phyloP scores from a whole-genome alignment of 30 jellyfish, hydroid and myxozoan genomes.

The Aurelia sp. region DNA sequence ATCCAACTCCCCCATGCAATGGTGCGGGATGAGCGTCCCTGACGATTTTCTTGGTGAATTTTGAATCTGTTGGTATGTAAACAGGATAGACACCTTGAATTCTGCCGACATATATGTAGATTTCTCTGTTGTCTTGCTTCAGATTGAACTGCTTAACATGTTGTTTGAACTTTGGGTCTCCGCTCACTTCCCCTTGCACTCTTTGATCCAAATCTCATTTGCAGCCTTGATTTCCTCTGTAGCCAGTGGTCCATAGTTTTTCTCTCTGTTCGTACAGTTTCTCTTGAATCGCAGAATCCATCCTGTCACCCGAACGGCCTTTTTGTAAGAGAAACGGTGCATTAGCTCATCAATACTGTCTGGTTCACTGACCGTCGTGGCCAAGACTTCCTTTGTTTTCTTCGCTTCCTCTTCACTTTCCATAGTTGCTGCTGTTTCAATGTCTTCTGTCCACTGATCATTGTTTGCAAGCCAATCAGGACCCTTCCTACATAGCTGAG shows the following conservation, averaged over 20 bases:
- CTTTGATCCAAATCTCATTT: slow-evolving; percentile 31
- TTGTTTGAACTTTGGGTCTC: slow-evolving; percentile 15
- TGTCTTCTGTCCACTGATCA: slow-evolving; percentile 43
- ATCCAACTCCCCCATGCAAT: slow-evolving; percentile 73
- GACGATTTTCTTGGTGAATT: slow-evolving; percentile 51
- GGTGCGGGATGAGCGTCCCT: slow-evolving; percentile 22
- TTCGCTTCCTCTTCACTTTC: slow-evolving; percentile 50
- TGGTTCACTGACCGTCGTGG: not conserved
- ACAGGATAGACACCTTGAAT: slow-evolving; percentile 71
- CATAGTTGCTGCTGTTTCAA: slow-evolving; percentile 11
- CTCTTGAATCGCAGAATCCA: slow-evolving; percentile 59
- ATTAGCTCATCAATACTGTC: slow-evolving; percentile 4
- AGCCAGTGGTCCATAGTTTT: slow-evolving; percentile 49
- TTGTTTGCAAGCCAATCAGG: slow-evolving; percentile 47
- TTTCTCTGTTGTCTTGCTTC: slow-evolving; percentile 29
- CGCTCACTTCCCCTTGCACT: slow-evolving; percentile 38
- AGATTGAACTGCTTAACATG: slow-evolving; percentile 24
- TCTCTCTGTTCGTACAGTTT: slow-evolving; percentile 37
- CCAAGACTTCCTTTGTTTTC: slow-evolving; percentile 41
- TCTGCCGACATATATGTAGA: slow-evolving; percentile 32
- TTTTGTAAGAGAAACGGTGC: slow-evolving; percentile 22
- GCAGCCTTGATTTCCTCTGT: slow-evolving; percentile 58
- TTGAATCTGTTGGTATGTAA: slow-evolving; percentile 31
- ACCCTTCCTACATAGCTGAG: slow-evolving; percentile 43
- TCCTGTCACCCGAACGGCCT: slow-evolving; percentile 45